Conservation (phyloP, 1,140 invertebrate genomes). For the Cheumatopsyche charites region DNA sequence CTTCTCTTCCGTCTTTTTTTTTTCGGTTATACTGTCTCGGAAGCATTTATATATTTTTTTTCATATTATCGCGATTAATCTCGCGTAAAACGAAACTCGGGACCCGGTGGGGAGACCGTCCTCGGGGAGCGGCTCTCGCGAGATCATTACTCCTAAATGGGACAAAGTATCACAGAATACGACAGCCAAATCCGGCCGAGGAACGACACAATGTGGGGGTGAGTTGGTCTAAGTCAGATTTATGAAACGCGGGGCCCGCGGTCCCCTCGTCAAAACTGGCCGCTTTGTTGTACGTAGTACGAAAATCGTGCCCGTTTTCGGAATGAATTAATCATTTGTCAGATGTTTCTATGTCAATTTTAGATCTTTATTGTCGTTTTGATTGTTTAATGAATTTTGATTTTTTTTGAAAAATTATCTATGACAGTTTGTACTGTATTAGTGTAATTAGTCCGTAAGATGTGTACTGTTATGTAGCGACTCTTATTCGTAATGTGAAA, state of each 20-base stretch:
- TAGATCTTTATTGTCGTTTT: no score
- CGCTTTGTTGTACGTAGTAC: not conserved
- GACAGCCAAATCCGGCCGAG: conserved; percentile 24
- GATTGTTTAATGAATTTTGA: no score
- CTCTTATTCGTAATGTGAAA: no score
- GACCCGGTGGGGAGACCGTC: not conserved
- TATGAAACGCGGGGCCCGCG: conserved; percentile 20
- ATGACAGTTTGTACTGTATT: no score
- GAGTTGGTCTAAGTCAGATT: conserved; percentile 24
- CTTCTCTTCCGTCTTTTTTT: conserved; percentile 2
- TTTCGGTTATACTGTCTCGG: not conserved
- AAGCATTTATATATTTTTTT: conserved; percentile 30
- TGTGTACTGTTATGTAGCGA: no score
- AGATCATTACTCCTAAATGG: conserved; percentile 36
- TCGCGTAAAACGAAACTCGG: conserved; percentile 35
- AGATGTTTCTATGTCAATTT: no score
- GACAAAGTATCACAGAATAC: conserved; percentile 46
- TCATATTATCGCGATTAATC: conserved; percentile 38
- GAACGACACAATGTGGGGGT: conserved; percentile 21
- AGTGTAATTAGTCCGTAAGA: no score
- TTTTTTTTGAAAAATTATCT: no score
- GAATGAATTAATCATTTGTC: no score
- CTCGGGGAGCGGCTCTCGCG: not conserved
- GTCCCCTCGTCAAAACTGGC: conserved; percentile 11
- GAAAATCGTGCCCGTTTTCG: no score